A percentile compares a stretch with the other conserved stretches of the same genome.
Evolutionary conservation across 2,888 invertebrate species (phyloP).

Genomic region (Zygaena filipendulae): DNA sequence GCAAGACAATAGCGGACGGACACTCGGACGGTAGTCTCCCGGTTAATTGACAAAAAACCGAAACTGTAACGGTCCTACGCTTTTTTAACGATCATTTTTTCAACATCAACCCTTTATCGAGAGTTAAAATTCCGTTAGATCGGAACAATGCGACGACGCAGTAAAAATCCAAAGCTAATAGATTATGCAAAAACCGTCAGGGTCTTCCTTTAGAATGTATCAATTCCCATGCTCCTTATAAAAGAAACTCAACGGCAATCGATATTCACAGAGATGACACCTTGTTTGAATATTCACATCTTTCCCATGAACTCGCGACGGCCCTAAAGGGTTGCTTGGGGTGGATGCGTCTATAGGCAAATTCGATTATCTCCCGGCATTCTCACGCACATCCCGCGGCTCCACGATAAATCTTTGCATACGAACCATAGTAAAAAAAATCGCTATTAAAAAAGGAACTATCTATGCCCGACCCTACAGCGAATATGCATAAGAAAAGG

Average conservation of each 20-base stretch:
- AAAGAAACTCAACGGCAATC: slow-evolving; percentile 58
- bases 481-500: slow-evolving; percentile 60
- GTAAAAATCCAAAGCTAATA: slow-evolving; percentile 32
- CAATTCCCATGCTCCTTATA: slow-evolving; percentile 60
- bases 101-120: slow-evolving; percentile 44
- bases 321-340: slow-evolving; percentile 51
- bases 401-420: slow-evolving; percentile 66
- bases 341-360: slow-evolving; percentile 61
- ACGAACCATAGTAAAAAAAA: slow-evolving; percentile 54
- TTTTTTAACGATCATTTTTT: slow-evolving; percentile 47
- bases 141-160: slow-evolving; percentile 32
- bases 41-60: too few species aligned
- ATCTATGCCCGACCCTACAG: slow-evolving; percentile 54
- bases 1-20: too few species aligned
- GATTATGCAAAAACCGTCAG: slow-evolving; percentile 61
- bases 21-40: slow-evolving; percentile 47
- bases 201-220: slow-evolving; percentile 62
- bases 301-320: slow-evolving; percentile 58
- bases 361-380: slow-evolving; percentile 64
- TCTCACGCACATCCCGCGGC: slow-evolving; percentile 63
- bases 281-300: slow-evolving; percentile 66
- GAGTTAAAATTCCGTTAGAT: slow-evolving; percentile 44
- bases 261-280: slow-evolving; percentile 68
- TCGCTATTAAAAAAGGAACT: slow-evolving; percentile 60
- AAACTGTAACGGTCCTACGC: slow-evolving; percentile 49